Evolutionary conservation across 2,113 vertebrate genomes (phyloP).

Genomic region (Colius striatus): DNA sequence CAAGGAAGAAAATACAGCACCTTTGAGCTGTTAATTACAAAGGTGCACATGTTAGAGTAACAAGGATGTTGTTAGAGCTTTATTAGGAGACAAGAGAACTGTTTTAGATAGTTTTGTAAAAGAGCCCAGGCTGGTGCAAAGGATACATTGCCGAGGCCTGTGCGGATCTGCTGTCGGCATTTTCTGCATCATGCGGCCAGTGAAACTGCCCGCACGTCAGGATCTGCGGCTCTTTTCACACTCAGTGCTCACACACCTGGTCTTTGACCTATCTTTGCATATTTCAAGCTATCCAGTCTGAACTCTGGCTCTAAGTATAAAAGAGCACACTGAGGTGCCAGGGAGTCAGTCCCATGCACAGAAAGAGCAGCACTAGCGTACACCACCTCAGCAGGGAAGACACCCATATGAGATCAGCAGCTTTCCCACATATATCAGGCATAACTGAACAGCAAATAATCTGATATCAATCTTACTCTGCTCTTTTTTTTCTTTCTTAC

Average conservation of each 20-base stretch:
- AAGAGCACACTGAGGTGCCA: background rate
- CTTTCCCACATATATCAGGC: background rate
- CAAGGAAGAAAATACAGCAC: background rate
- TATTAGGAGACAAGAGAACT: background rate
- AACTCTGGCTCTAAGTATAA: background rate
- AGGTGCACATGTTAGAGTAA: background rate
- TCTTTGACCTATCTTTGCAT: background rate
- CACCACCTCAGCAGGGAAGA: background rate
- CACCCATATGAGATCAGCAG: slow-evolving; percentile 9
- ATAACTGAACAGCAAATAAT: slow-evolving; percentile 54
- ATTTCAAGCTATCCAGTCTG: background rate
- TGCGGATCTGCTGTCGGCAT: rapidly evolving
- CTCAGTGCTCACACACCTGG: background rate
- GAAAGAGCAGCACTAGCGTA: background rate
- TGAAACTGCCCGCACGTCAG: background rate
- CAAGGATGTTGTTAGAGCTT: background rate
- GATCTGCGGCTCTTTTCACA: background rate
- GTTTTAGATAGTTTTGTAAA: background rate
- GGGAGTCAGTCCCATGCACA: background rate
- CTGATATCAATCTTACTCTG: slow-evolving; percentile 54
- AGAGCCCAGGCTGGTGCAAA: background rate
- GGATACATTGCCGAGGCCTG: background rate
- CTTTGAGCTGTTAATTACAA: slow-evolving; percentile 35
- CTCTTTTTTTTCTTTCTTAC: background rate
- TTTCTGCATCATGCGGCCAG: background rate